Evolutionary conservation across 2,888 invertebrate species (phyloP), one percentile per base, ranked within the genome.

Genomic region (Dasypolia templi): DNA sequence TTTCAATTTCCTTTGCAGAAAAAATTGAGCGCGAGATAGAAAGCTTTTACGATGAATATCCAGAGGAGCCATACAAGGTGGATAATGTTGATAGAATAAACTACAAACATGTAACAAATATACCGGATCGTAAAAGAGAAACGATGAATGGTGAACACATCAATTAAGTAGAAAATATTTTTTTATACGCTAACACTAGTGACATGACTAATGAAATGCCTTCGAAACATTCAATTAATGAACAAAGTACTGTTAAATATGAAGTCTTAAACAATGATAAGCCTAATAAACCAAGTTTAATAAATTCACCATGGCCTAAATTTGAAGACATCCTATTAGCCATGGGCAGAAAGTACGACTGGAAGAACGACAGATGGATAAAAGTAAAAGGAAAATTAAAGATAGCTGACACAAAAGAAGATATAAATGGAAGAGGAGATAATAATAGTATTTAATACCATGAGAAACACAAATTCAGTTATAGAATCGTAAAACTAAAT

Each of bases 341-440:
- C 62, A 93, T 95, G 83, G 96, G 96, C 7, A 94, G 92, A 78
- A 93, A 89, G 86, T 96, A 96, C 74, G 96, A 96, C 77, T 96
- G 96, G 96, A 96, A 95, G 88, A 96, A 95, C 79, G 96, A 96
- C 70, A 89, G 95, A 79, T 96, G 96, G 96, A 93, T 96, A 72
- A 96, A 96, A 93, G 91, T 95, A 0, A 95, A 93, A 87, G 88
- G 89, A 62, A 95, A 95, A 91, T 73, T 87, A 35, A 92, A 91
- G 75, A 81, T 77, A 73, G 74, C 81, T 9, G 79, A 77, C 29
- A 79, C 53, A 56, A 62, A 79, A 32, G 83, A 81, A 59, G 79
- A 85, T 65, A 68, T 77, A 19, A 79, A 72, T 46, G 81, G 78
- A 59, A 79, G 78, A 67, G 85, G 80, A 39, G 79, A 88, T 81